Conservation (phyloP, 1,140 invertebrate genomes). For the Stenopsyche tienmushanensis region DNA sequence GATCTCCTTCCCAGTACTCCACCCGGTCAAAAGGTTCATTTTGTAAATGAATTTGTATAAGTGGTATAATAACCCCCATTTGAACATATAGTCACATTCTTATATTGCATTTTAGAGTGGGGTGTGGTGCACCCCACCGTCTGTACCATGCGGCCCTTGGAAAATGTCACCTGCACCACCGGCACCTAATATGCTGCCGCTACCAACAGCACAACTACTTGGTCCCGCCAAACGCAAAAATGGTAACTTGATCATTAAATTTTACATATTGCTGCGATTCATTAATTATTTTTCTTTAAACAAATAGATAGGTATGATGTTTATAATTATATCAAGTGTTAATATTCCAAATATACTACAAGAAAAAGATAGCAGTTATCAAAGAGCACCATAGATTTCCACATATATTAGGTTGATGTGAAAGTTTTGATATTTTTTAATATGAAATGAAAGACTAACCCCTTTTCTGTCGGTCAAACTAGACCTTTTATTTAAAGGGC, state of each 20-base stretch:
- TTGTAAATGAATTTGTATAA: no score
- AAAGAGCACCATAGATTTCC: no score
- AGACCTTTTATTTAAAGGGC: no score
- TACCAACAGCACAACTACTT: constrained; percentile 36
- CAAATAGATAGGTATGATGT: background rate
- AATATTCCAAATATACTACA: background rate
- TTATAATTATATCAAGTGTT: background rate
- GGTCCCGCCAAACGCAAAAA: constrained; percentile 13
- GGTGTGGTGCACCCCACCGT: constrained; percentile 54
- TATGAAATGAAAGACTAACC: no score
- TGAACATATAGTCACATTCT: background rate
- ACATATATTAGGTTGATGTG: no score
- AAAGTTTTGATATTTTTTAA: no score
- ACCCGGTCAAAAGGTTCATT: constrained; percentile 55
- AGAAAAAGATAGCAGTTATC: background rate
- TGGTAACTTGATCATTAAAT: background rate
- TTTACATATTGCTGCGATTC: no score
- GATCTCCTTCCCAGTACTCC: constrained; percentile 45
- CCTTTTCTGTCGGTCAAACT: no score
- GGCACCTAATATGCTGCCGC: constrained; percentile 34
- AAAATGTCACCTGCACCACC: constrained; percentile 31
- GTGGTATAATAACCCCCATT: background rate
- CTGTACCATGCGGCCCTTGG: constrained; percentile 40
- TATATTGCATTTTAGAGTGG: constrained; percentile 32
- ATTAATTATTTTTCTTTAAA: no score